Evolutionary conservation across 2,888 invertebrate genomes (phyloP), one percentile per base, ranked within the genome.

Genomic region (Bombylius major): DNA sequence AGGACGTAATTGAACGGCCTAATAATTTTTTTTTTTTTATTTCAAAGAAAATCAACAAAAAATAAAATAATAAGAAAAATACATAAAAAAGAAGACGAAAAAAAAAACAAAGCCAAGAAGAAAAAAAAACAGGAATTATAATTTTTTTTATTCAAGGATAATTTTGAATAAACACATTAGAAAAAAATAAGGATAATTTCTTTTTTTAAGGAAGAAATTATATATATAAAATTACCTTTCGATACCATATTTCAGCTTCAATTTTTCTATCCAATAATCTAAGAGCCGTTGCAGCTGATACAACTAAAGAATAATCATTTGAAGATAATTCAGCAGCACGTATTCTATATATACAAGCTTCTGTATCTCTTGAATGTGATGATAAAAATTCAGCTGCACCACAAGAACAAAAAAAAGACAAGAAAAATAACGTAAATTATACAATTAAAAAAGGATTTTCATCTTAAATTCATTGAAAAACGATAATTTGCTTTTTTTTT

Each of bases 171-270:
- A 23, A 3, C 23, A 23, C 23, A 23, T 23, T 23, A 23, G 23
- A 23, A 23, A 3, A 23, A 23, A 23, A 23, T 2, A 23, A 23
- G 23, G 23, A 23, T 23, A 23, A 23, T 23, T 23, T 23, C 23
- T 23, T 23, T 23, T 23, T 23, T 23, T 23, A 23, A 23, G 23
- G 3, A 23, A 3, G 3, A 23, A 23, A 23, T 23, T 23, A 23
- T 23, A 23, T 23, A 23, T 23, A 36, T 36, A 5, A 47, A 56
- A 69, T 68, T 34, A 88, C 94, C 70, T 83, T 82, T 55, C 87
- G 81, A 75, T 96, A 96, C 84, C 90, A 90, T 57, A 80, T 76
- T 70, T 95, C 95, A 0, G 95, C 93, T 61, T 89, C 87, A 46
- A 80, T 78, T 65, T 89, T 87, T 55, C 87, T 81, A 55, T 86